A percentile compares a stretch with the other conserved stretches of the same genome.
Conservation (phyloP, 2,113 vertebrate species). For the Heterocephalus glaber region DNA sequence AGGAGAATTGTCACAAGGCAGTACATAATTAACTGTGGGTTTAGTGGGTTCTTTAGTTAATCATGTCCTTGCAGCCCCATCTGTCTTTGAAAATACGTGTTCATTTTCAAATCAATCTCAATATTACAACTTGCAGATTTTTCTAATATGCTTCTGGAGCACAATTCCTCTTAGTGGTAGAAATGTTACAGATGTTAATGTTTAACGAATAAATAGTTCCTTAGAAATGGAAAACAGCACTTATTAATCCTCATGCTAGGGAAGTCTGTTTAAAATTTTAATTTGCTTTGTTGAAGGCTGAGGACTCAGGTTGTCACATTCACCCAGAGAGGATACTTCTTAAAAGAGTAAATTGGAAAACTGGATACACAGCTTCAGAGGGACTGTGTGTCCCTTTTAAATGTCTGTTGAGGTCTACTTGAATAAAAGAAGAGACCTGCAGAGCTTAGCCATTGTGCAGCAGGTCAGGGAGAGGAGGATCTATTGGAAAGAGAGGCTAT, state of each 20-base stretch:
- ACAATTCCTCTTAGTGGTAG: not conserved
- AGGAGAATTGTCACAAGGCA: not conserved
- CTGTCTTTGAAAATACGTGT: not conserved
- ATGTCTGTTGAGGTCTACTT: not conserved
- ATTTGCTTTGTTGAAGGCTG: slow-evolving; percentile 43
- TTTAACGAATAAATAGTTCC: slow-evolving; percentile 40
- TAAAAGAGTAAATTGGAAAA: slow-evolving; percentile 43
- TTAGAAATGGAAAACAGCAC: slow-evolving; percentile 30
- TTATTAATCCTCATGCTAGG: slow-evolving; percentile 33
- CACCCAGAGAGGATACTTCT: not conserved
- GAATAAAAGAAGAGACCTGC: not conserved
- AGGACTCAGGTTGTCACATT: slow-evolving; percentile 46
- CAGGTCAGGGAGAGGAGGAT: not conserved
- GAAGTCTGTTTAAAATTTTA: slow-evolving; percentile 56
- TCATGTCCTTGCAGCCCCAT: not conserved
- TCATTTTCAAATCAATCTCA: slow-evolving; percentile 43
- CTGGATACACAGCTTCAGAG: slow-evolving; percentile 14
- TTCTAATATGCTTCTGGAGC: slow-evolving; percentile 47
- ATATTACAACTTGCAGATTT: slow-evolving; percentile 11
- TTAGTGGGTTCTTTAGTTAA: slow-evolving; percentile 46
- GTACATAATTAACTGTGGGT: not conserved
- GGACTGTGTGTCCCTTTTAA: not conserved
- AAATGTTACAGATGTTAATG: slow-evolving; percentile 46
- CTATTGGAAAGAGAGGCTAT: not conserved
- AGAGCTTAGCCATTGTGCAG: not conserved